A percentile compares a stretch with the other conserved stretches of the same genome.
phyloP scores from a whole-genome alignment of 2,888 invertebrate species.

The Alloplasta piceator region DNA sequence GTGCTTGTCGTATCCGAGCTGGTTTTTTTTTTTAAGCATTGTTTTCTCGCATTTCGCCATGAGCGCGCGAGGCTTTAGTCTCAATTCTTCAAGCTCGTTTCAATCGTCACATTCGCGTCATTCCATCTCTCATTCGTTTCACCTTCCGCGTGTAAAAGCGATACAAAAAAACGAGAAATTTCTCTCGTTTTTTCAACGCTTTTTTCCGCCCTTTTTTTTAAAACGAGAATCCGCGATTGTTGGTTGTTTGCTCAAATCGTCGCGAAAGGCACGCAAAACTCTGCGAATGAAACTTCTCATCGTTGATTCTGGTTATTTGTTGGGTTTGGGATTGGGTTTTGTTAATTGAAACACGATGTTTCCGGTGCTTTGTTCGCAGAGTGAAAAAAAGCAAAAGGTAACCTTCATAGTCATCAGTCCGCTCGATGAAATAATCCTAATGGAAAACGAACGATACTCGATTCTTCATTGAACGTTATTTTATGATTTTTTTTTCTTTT shows the following conservation, averaged over 20 bases:
- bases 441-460: slow-evolving; percentile 26
- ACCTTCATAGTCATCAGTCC: slow-evolving; percentile 5
- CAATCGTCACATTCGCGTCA: slow-evolving; percentile 1
- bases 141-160: neutral
- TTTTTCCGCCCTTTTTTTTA: neutral
- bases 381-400: neutral
- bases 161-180: neutral
- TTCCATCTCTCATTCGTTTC: neutral
- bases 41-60: neutral
- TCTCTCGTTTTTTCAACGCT: neutral
- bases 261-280: too few relatives aligned
- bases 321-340: too few relatives aligned
- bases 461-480: slow-evolving; percentile 3
- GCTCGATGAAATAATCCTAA: slow-evolving; percentile 9
- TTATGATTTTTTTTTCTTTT: neutral
- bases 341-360: too few relatives aligned
- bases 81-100: slow-evolving; percentile 27
- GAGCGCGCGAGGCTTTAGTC: neutral
- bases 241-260: too few relatives aligned
- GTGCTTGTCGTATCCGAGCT: neutral
- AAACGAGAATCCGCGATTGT: neutral
- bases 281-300: too few relatives aligned
- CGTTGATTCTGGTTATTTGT: too few relatives aligned
- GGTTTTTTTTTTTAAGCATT: slow-evolving; percentile 4
- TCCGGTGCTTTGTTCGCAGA: neutral